phyloP scores from a whole-genome alignment of 2,797 vertebrate genomes.

The Sphenopsis melanotis region DNA sequence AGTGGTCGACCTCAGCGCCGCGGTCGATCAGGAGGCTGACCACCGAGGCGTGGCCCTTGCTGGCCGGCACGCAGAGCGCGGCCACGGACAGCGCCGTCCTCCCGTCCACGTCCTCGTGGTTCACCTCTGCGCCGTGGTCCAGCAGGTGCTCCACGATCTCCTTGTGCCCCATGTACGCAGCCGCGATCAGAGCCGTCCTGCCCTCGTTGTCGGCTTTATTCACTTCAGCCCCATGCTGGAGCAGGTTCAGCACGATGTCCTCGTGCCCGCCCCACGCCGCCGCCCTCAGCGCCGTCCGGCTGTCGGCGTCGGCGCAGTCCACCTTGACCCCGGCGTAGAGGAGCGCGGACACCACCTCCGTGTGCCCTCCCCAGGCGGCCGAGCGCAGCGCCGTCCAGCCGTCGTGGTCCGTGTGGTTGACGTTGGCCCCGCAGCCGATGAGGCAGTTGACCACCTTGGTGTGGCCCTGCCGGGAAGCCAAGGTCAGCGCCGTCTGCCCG shows the following conservation, averaged over 20 bases:
- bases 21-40: conserved; percentile 94
- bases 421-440: conserved; percentile 91
- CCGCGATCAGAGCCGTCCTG: conserved; percentile 93
- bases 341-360: conserved; percentile 95
- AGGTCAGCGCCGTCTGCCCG: conserved; percentile 93
- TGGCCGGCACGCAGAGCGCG: conserved; percentile 94
- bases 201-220: conserved; percentile 98
- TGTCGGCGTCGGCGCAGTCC: conserved; percentile 93
- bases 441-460: conserved; percentile 97
- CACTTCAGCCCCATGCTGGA: conserved; percentile 94
- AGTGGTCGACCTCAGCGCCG: conserved; percentile 94
- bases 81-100: conserved; percentile 94
- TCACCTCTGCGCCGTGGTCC: conserved; percentile 92
- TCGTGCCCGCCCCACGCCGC: conserved; percentile 98
- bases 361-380: conserved; percentile 96
- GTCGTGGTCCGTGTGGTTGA: conserved; percentile 95
- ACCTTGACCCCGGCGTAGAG: conserved; percentile 95
- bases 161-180: conserved; percentile 96
- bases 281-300: conserved; percentile 91
- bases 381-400: conserved; percentile 96
- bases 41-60: conserved; percentile 93
- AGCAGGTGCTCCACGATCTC: conserved; percentile 96
- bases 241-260: conserved; percentile 94
- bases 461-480: conserved; percentile 95
- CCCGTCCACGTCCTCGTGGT: conserved; percentile 95